Percentiles rank a stretch among this genome's conserved stretches.
These are phyloP conservation scores for Blera fallax DNA, from an alignment of 2,888 invertebrate genomes.

Conservation along the genomic window DNA sequence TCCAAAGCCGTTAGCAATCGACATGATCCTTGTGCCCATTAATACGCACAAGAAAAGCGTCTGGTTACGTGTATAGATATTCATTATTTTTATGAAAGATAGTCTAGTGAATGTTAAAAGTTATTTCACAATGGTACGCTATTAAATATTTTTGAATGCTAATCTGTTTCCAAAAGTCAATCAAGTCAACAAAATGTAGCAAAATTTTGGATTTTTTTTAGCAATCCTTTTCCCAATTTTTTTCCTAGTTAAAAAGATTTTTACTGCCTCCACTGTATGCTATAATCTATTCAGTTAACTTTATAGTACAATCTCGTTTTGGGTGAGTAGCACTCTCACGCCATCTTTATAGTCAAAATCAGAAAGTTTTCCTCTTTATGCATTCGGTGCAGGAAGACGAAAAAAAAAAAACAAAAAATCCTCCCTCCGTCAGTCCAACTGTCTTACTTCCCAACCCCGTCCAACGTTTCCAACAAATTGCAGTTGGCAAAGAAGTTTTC, in stretches of 20 bases:
- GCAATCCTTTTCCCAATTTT: background rate
- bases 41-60: no score
- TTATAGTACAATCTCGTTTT: slow-evolving; percentile 35
- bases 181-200: no score
- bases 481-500: slow-evolving; percentile 59
- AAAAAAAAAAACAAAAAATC: background rate
- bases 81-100: no score
- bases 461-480: slow-evolving; percentile 51
- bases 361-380: slow-evolving; percentile 59
- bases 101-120: no score
- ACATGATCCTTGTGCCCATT: no score
- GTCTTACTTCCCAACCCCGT: background rate
- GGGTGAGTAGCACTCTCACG: slow-evolving; percentile 38
- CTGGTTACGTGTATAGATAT: no score
- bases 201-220: no score
- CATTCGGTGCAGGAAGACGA: slow-evolving; percentile 35
- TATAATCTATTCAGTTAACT: slow-evolving; percentile 10
- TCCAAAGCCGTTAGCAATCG: no score
- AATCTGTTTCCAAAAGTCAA: no score
- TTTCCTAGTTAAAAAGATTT: background rate
- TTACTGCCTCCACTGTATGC: background rate
- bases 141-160: no score
- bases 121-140: no score
- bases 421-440: slow-evolving; percentile 25
- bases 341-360: slow-evolving; percentile 63